Base-by-base conservation (phyloP, 1,140 invertebrate genomes). In the Drosophila paulistorum region DNA sequence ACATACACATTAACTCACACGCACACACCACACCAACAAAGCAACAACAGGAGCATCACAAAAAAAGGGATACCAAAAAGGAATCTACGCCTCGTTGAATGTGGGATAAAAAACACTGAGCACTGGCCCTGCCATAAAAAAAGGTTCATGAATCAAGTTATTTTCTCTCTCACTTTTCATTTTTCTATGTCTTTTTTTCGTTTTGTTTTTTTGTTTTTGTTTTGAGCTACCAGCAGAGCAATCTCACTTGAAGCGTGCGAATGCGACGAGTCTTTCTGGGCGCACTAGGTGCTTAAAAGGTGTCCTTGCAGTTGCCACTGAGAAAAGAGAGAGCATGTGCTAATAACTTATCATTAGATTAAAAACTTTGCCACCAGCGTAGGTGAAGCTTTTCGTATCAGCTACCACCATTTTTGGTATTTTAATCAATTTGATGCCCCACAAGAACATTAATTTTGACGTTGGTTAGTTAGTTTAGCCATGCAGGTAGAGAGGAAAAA, bases 311-410 rank as follows among this genome's bases (percentile, higher is more conserved):
- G 20, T 9, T 37, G 35, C 35, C 35, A 10, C 35, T 0, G 13
- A 17, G 17, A 23, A 20, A 5, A 2, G 3, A 13, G 51, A 48
- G 55, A 67, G 65, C 61, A 60, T 62, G 73, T 78, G 79, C 79
- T 79, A 76, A 79, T 79, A 76, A 83, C 69, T 89, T 79, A 71
- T 68, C 57, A 87, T 87, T 87, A 77, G 83, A 80, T 87, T 82
- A 80, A 68, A 79, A 87, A 87, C 69, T 87, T 77, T 60, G 41
- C 39, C 63, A 5, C 37, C 37, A 51, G 17, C 7, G 10, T 20
- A 48, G 17, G 9, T 51, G 17, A 51, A 23, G 45, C 17, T 51
- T 51, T 51, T 35, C 14, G n/a, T 37, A 37, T 77, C 48, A 65
- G 55, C 63, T 58, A 62, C 39, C 35, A 17, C 42, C 42, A 63